Percentiles rank a stretch among this genome's conserved stretches.
These are phyloP conservation scores for Electrona antarctica DNA, from an alignment of 2,113 vertebrate species.

Conservation along the genomic window DNA sequence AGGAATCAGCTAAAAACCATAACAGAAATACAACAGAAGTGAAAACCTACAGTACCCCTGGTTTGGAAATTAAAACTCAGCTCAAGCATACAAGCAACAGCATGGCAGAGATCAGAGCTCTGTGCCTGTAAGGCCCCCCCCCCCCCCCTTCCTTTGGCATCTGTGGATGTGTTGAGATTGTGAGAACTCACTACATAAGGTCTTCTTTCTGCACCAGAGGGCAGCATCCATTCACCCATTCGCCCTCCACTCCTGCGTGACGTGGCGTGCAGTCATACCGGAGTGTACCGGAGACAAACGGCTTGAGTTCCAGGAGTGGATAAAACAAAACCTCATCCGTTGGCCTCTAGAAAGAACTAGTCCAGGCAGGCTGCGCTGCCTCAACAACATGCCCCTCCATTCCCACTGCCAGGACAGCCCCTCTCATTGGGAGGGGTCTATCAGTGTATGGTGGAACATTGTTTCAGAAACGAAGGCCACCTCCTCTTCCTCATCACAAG, in stretches of 20 bases:
- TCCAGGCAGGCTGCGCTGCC: conserved; percentile 35
- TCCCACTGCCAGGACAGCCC: conserved; percentile 12
- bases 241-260: conserved; percentile 3
- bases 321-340: conserved; percentile 27
- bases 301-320: conserved; percentile 13
- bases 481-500: conserved; percentile 76
- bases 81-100: conserved; percentile 8
- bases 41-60: conserved; percentile 31
- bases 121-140: conserved; percentile 38
- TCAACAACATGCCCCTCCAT: conserved; percentile 14
- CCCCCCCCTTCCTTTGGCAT: conserved; percentile 67
- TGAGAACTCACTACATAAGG: conserved; percentile 19
- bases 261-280: conserved; percentile 12
- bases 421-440: conserved; percentile 3
- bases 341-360: conserved; percentile 7
- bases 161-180: conserved; percentile 24
- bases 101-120: conserved; percentile 23
- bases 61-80: conserved; percentile 21
- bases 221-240: not conserved
- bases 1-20: conserved; percentile 28
- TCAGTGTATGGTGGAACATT: conserved; percentile 22
- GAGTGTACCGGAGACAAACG: conserved; percentile 11
- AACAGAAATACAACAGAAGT: conserved; percentile 15
- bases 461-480: conserved; percentile 13
- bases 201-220: conserved; percentile 21